Evolutionary conservation across 2,113 vertebrate species (phyloP).

Genomic region (Phaethon lepturus): DNA sequence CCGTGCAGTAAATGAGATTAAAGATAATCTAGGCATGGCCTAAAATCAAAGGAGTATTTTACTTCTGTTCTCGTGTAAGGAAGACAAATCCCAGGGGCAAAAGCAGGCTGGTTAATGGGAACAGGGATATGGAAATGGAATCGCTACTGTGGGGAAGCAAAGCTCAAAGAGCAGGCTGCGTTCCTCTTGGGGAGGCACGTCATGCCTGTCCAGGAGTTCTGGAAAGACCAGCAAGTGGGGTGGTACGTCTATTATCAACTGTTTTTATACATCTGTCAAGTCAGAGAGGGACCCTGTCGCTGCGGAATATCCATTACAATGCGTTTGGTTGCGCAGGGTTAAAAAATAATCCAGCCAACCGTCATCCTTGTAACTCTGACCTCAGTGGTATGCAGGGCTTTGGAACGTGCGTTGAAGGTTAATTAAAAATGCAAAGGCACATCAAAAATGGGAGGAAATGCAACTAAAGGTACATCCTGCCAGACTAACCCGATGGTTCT

Average conservation of each 20-base stretch:
- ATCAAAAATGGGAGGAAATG: slow-evolving; percentile 59
- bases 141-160: neutral
- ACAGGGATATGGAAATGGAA: slow-evolving; percentile 32
- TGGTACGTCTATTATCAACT: neutral
- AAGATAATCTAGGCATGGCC: slow-evolving; percentile 50
- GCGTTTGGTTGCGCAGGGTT: neutral
- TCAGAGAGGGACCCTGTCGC: neutral
- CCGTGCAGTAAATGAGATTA: slow-evolving; percentile 18
- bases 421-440: slow-evolving; percentile 55
- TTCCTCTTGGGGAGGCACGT: neutral
- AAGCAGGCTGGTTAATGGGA: slow-evolving; percentile 23
- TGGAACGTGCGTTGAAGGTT: slow-evolving; percentile 42
- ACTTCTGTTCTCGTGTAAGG: slow-evolving; percentile 38
- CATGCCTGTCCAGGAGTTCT: neutral
- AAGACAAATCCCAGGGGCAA: slow-evolving; percentile 51
- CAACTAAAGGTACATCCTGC: slow-evolving; percentile 35
- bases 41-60: slow-evolving; percentile 59
- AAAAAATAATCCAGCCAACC: slow-evolving; percentile 35
- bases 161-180: neutral
- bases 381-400: neutral
- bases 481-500: slow-evolving; percentile 33
- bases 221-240: neutral
- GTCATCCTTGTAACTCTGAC: neutral
- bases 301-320: neutral
- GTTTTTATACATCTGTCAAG: neutral